These are phyloP conservation scores for Propithecus perrieri DNA, from an alignment of 2,797 vertebrate species.

Conservation along the genomic window DNA sequence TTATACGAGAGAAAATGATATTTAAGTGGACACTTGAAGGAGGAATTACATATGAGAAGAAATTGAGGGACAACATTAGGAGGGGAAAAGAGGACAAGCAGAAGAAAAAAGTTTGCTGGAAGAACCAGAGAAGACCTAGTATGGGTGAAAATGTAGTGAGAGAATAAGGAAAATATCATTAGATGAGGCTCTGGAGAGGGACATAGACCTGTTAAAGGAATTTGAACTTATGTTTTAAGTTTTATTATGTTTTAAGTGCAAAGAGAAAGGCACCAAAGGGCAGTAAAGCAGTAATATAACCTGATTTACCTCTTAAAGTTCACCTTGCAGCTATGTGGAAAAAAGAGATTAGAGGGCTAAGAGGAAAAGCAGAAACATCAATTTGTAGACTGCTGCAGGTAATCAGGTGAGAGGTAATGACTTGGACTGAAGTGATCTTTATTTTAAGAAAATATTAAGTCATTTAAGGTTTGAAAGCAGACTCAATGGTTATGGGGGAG, in stretches of 20 bases:
- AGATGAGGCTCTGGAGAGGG: not conserved
- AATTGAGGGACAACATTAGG: not conserved
- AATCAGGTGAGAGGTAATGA: not conserved
- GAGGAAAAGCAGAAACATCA: not conserved
- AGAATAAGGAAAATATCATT: not conserved
- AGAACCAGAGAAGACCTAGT: not conserved
- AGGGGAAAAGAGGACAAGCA: not conserved
- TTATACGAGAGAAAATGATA: not conserved
- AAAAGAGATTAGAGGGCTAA: not conserved
- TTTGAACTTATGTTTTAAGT: not conserved
- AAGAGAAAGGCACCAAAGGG: not conserved
- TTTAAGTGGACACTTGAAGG: slow-evolving; percentile 1
- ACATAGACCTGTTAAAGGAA: not conserved
- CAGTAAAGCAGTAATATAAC: not conserved
- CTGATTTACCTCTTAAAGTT: not conserved
- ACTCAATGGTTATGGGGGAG: not conserved
- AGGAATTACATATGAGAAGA: not conserved
- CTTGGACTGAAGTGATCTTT: not conserved
- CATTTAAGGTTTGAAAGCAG: slow-evolving; percentile 10
- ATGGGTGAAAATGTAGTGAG: not conserved
- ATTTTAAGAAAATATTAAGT: not conserved
- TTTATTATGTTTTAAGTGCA: not conserved
- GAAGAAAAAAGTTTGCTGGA: not conserved
- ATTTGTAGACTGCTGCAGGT: not conserved
- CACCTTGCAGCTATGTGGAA: not conserved